Percentiles rank a stretch among this genome's conserved stretches.
These are phyloP conservation scores for Henricia sp. DNA, from an alignment of 53 echinoderm and acorn worm species.

Conservation along the genomic window DNA sequence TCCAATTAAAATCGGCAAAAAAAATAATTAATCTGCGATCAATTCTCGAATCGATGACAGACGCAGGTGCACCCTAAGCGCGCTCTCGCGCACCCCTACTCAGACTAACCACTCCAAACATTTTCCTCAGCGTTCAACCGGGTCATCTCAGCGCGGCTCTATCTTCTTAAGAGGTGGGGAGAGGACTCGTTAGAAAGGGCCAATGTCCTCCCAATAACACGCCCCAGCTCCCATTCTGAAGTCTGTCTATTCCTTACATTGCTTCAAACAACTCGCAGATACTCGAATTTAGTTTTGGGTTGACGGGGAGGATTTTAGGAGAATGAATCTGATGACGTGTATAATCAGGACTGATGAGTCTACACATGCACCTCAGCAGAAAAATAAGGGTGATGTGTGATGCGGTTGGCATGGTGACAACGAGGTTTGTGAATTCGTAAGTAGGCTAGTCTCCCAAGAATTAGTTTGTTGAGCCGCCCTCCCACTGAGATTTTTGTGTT, in stretches of 20 bases:
- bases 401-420: conserved; percentile 45
- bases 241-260: background rate
- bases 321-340: conserved; percentile 13
- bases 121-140: too few species aligned
- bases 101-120: too few species aligned
- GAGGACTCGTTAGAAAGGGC: conserved; percentile 1
- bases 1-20: conserved; percentile 57
- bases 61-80: conserved; percentile 45
- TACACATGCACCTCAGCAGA: conserved; percentile 41
- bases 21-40: conserved; percentile 41
- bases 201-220: conserved; percentile 2
- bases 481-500: too few species aligned
- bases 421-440: conserved; percentile 8
- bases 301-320: conserved; percentile 32
- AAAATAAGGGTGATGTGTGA: conserved; percentile 41
- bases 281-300: conserved; percentile 45
- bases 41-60: conserved; percentile 25
- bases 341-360: conserved; percentile 49
- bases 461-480: too few species aligned
- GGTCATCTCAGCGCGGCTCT: background rate
- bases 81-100: background rate
- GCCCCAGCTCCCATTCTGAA: background rate
- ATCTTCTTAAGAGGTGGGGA: background rate
- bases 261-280: conserved; percentile 22
- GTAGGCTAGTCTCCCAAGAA: too few species aligned